Evolutionary conservation across 2,113 vertebrate species (phyloP).

Genomic region (Coryphaenoides rupestris): DNA sequence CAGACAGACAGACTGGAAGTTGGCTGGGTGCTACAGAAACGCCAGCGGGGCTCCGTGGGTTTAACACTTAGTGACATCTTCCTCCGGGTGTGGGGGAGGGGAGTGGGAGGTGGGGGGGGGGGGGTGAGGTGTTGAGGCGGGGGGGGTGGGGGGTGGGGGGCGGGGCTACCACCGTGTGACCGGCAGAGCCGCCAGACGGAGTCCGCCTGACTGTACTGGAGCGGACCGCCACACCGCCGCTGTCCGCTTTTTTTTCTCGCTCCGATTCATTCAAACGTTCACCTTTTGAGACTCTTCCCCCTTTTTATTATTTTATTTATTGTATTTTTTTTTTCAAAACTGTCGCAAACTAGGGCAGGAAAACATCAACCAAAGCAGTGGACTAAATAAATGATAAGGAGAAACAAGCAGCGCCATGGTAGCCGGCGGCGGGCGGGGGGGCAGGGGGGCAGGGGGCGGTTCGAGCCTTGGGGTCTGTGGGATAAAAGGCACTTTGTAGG

Average conservation of each 20-base stretch:
- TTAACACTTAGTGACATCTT: constrained; percentile 65
- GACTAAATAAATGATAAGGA: constrained; percentile 77
- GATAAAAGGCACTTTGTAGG: constrained; percentile 96
- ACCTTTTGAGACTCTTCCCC: constrained; percentile 79
- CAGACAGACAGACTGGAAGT: constrained; percentile 45
- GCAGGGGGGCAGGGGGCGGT: constrained; percentile 55
- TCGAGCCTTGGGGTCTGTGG: constrained; percentile 76
- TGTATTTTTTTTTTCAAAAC: constrained; percentile 52
- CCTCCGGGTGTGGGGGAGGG: too few relatives aligned
- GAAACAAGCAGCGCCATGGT: constrained; percentile 71
- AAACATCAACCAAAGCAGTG: constrained; percentile 84
- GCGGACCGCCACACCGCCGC: neutral
- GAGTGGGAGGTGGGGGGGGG: too few relatives aligned
- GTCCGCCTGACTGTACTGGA: constrained; percentile 67
- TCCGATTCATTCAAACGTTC: constrained; percentile 69
- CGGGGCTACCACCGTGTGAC: neutral
- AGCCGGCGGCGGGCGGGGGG: constrained; percentile 49
- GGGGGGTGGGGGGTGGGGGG: too few relatives aligned
- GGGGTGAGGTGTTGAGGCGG: neutral
- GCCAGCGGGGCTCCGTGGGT: constrained; percentile 42
- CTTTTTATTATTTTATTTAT: too few relatives aligned
- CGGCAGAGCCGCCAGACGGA: constrained; percentile 44
- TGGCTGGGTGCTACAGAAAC: constrained; percentile 33
- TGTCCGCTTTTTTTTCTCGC: constrained; percentile 50
- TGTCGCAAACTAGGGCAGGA: constrained; percentile 85